phyloP scores from a whole-genome alignment of 2,888 invertebrate species.

The Hofmannophila pseudospretella region DNA sequence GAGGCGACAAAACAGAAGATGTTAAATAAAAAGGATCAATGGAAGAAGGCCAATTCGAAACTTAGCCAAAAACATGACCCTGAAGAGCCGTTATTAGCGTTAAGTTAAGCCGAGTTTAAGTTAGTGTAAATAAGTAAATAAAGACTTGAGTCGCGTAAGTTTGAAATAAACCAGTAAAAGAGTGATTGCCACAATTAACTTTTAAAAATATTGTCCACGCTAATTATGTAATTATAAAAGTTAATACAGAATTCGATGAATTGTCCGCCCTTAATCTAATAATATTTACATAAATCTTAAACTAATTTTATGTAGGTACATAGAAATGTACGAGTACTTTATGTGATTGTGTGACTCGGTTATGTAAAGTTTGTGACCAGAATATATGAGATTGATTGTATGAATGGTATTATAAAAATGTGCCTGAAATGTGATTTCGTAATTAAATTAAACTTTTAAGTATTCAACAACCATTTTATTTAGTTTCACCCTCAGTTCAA shows the following conservation, averaged over 20 bases:
- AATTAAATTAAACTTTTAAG: conserved; percentile 64
- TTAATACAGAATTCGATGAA: not conserved
- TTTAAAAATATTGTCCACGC: not conserved
- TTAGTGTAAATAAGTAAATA: conserved; percentile 42
- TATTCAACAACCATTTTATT: conserved; percentile 4
- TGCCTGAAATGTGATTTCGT: conserved; percentile 29
- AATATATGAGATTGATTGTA: conserved; percentile 19
- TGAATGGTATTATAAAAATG: conserved; percentile 33
- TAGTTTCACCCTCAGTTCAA: not conserved
- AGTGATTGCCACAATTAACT: conserved; percentile 28
- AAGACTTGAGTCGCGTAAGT: conserved; percentile 67
- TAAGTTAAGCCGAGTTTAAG: conserved; percentile 72
- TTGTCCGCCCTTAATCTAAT: no score
- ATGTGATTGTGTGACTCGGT: no score
- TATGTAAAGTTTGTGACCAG: no score
- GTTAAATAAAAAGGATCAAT: conserved; percentile 62
- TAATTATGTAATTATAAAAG: no score
- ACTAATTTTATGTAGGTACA: no score
- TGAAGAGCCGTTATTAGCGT: conserved; percentile 81
- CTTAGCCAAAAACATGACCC: conserved; percentile 68
- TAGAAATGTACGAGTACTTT: no score
- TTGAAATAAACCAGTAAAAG: conserved; percentile 30
- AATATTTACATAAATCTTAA: no score
- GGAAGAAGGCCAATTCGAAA: conserved; percentile 63
- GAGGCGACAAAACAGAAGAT: conserved; percentile 68